Base-by-base conservation (phyloP, 2,113 vertebrate species). In the Chelonoidis abingdonii region DNA sequence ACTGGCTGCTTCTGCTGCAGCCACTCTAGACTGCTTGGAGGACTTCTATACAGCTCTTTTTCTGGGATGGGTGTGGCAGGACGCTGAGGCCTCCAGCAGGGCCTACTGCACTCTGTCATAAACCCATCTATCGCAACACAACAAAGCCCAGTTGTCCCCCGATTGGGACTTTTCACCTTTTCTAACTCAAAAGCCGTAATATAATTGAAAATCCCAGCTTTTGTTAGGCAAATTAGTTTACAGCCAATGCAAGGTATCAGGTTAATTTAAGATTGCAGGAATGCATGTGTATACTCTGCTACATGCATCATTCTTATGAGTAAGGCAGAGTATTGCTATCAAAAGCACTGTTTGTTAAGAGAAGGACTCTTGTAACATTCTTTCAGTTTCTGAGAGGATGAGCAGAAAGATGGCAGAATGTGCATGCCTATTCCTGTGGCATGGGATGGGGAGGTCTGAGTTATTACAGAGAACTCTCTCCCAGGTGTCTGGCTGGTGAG, bases 291-390 rank as follows among this genome's bases (percentile, higher is more conserved):
- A 44, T 76, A 44, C 24, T 25, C 22, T 76, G 10, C n/a, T 76
- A 12, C 24, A 25, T 76, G 22, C 22, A 44, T 76, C 72, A 44
- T 41, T 76, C 38, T 75, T 75, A 75, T 44, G 24, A 69, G 16
- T 9, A 44, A 76, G 38, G 38, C 6, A 76, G 38, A 44, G 27
- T 0, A 0, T 0, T 54, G 31, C 31, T 35, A 50, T 52, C 86
- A n/a, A 35, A 91, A 87, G 72, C 89, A 53, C 91, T 94, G 72
- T 38, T 89, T 65, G 31, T 52, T 72, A 89, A 54, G 11, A 90
- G 11, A 44, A 93, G 52, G 1, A 2, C 31, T 24, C 24, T 65
- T 84, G 31, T 1, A 93, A 24, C 47, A 47, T 90, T 53, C 83
- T 24, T 31, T 69, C 14, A 17, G 44, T 25, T 76, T 41, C 69